Base-by-base conservation (phyloP, 2,797 vertebrate species). In the Smutsia gigantea region DNA sequence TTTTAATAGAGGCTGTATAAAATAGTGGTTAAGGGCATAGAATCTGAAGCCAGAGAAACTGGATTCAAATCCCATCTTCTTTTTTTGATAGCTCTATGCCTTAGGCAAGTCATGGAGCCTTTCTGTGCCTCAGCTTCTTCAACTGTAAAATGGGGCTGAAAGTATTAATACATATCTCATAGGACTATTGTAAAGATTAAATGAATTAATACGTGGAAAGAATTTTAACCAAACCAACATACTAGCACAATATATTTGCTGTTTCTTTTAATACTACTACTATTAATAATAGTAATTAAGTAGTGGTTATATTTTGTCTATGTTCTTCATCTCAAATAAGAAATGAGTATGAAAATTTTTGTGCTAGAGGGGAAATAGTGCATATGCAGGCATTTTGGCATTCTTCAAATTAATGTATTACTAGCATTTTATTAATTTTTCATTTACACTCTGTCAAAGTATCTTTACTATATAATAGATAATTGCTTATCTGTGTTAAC, bases 31-130 rank as follows among this genome's bases (percentile, higher is more conserved):
- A 59, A 78, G 18, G 57, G 6, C 18, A 79, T 42, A 78, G 68
- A 92, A 55, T 95, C 23, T 42, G 39, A 91, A 68, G 31, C 12
- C 31, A 78, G 17, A 66, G 78, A 42, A 72, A 71, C 34, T 86
- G 42, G 15, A 68, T 83, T 95, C 34, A 97, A 90, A 92, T 96
- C 17, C 25, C 23, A 27, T 93, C 39, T 90, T 94, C 42, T 81
- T 95, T 87, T 49, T 37, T 92, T 85, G 69, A 49, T 88, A 59
- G 2, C 3, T 93, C 1, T 55, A 49, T 82, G 34, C 4, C n/a
- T 95, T 90, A 18, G 57, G 25, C 18, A 96, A 93, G 59, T 91
- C 81, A 77, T 11, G 92, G 63, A 92, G 86, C 8, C 11, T 75
- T 94, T 71, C 49, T 72, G 19, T 66, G 39, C 31, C 86, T 92